phyloP scores from a whole-genome alignment of 2,113 vertebrate genomes.

The Sprattus sprattus region DNA sequence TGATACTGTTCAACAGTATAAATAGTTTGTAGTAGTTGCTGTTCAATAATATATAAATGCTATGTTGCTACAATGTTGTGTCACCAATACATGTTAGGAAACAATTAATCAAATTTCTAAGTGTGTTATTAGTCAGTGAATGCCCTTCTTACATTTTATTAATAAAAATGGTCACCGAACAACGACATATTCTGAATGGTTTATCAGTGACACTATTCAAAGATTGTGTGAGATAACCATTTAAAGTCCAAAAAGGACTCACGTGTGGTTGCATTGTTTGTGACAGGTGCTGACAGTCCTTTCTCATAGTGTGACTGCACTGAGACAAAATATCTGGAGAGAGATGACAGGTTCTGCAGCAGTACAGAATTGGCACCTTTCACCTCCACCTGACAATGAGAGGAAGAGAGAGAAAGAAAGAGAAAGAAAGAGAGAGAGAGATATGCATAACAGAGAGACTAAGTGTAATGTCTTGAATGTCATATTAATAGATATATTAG shows the following conservation, averaged over 20 bases:
- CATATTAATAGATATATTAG: too few relatives aligned
- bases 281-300: constrained; percentile 75
- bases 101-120: too few relatives aligned
- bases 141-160: too few relatives aligned
- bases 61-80: too few relatives aligned
- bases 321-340: constrained; percentile 82
- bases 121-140: too few relatives aligned
- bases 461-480: neutral
- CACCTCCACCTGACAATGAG: constrained; percentile 74
- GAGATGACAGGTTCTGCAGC: constrained; percentile 81
- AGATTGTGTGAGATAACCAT: too few relatives aligned
- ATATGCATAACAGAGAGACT: neutral
- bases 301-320: constrained; percentile 75
- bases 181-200: too few relatives aligned
- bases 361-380: constrained; percentile 73
- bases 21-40: neutral
- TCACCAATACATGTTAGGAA: too few relatives aligned
- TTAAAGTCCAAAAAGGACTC: constrained; percentile 57
- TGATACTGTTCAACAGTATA: too few relatives aligned
- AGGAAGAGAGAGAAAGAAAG: constrained; percentile 19
- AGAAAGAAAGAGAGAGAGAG: neutral
- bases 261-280: constrained; percentile 84
- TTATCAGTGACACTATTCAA: too few relatives aligned
- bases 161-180: too few relatives aligned
- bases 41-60: too few relatives aligned